These are phyloP conservation scores for Apodemia mormo DNA, from an alignment of 2,888 invertebrate genomes.

Conservation along the genomic window DNA sequence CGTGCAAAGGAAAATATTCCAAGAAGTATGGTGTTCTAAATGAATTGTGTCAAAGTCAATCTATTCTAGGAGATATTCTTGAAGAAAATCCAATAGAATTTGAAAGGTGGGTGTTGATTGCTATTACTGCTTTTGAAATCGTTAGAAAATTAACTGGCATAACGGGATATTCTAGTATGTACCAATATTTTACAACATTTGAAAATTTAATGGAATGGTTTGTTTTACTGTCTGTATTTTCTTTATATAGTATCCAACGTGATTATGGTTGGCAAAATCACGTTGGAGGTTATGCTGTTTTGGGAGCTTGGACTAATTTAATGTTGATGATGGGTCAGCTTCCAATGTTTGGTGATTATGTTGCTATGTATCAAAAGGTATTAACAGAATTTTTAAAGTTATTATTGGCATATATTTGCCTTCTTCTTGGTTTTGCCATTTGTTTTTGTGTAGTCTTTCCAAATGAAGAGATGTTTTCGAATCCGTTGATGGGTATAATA, in stretches of 20 bases:
- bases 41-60: conserved; percentile 88
- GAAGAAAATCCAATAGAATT: conserved; percentile 89
- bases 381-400: conserved; percentile 92
- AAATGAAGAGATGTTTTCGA: conserved; percentile 89
- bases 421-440: conserved; percentile 91
- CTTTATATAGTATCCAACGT: conserved; percentile 88
- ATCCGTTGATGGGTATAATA: conserved; percentile 91
- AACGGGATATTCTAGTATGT: conserved; percentile 89
- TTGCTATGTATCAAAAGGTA: conserved; percentile 94
- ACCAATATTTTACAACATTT: conserved; percentile 90
- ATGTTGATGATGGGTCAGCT: conserved; percentile 95
- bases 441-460: conserved; percentile 94
- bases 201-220: conserved; percentile 95
- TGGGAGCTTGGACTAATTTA: conserved; percentile 93
- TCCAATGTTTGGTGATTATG: conserved; percentile 93
- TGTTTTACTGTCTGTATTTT: conserved; percentile 90
- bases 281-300: conserved; percentile 91
- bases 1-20: conserved; percentile 78
- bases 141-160: conserved; percentile 90
- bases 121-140: conserved; percentile 89
- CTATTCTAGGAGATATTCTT: conserved; percentile 86
- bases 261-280: conserved; percentile 93
- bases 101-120: conserved; percentile 89
- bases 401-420: conserved; percentile 90
- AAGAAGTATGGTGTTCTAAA: conserved; percentile 81